A percentile compares a stretch with the other conserved stretches of the same genome.
phyloP scores from a whole-genome alignment of 2,113 vertebrate genomes.

The Ammodytes marinus region DNA sequence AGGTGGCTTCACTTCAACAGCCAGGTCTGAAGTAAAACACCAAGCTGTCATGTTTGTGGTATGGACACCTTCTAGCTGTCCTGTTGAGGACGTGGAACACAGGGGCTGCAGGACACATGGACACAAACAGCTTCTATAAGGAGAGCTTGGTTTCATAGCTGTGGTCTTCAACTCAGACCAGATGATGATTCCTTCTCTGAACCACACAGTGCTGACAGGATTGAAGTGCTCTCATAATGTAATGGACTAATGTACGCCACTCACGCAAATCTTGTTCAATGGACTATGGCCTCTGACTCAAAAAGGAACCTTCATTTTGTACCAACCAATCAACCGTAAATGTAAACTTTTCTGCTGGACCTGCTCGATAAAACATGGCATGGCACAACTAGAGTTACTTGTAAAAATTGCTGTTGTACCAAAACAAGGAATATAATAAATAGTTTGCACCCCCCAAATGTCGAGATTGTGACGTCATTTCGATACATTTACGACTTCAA shows the following conservation, averaged over 20 bases:
- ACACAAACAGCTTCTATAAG: slow-evolving; percentile 19
- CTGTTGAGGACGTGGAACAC: slow-evolving; percentile 13
- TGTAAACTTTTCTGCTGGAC: neutral
- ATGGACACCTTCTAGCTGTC: slow-evolving; percentile 9
- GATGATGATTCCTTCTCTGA: slow-evolving; percentile 32
- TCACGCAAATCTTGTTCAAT: slow-evolving; percentile 48
- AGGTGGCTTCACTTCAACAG: slow-evolving; percentile 10
- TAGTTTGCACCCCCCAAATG: no score
- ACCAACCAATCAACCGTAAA: slow-evolving; percentile 1
- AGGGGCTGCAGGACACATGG: neutral
- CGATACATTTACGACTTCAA: no score
- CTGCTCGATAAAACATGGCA: slow-evolving; percentile 21
- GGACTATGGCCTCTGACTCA: slow-evolving; percentile 12
- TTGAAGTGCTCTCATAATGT: slow-evolving; percentile 35
- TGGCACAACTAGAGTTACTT: no score
- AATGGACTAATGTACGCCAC: slow-evolving; percentile 39
- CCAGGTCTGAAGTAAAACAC: slow-evolving; percentile 30
- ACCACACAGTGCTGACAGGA: slow-evolving; percentile 47
- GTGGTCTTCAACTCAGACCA: slow-evolving; percentile 3
- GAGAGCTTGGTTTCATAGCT: slow-evolving; percentile 23
- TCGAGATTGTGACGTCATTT: no score
- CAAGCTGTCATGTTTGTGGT: slow-evolving; percentile 31
- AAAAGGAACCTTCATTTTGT: neutral
- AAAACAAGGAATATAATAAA: no score
- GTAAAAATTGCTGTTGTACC: no score